A percentile compares a stretch with the other conserved stretches of the same genome.
Conservation (phyloP, 2,113 vertebrate genomes). For the Passer montanus region DNA sequence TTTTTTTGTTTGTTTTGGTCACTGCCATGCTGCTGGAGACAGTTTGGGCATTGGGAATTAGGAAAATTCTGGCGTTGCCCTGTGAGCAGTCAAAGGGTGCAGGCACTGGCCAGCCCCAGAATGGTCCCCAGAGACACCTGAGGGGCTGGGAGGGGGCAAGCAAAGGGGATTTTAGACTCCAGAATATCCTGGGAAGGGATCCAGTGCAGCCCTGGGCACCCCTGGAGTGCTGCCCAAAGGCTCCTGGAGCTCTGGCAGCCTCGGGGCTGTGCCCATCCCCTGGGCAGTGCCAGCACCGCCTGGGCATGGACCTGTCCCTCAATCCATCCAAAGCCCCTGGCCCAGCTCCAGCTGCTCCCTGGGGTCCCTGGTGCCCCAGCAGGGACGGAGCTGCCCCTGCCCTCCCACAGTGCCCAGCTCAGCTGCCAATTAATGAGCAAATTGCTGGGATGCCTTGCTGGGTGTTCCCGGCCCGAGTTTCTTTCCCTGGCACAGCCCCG, state of each 20-base stretch:
- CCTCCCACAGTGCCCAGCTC: accelerated
- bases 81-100: neutral
- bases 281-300: neutral
- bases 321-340: neutral
- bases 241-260: neutral
- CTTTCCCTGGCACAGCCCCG: neutral
- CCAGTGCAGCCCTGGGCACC: accelerated
- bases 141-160: neutral
- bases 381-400: neutral
- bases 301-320: neutral
- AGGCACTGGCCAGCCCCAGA: neutral
- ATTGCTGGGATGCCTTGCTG: no score
- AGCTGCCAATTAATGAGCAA: neutral
- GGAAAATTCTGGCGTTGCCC: neutral
- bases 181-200: neutral
- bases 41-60: neutral
- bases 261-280: neutral
- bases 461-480: neutral
- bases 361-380: neutral
- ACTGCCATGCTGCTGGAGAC: neutral
- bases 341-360: neutral
- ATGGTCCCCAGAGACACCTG: accelerated
- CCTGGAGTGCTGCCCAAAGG: accelerated
- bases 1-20: neutral
- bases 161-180: neutral